A percentile compares a stretch with the other conserved stretches of the same genome.
Evolutionary conservation across 2,113 vertebrate species (phyloP).

Genomic region (Coryphaenoides rupestris): DNA sequence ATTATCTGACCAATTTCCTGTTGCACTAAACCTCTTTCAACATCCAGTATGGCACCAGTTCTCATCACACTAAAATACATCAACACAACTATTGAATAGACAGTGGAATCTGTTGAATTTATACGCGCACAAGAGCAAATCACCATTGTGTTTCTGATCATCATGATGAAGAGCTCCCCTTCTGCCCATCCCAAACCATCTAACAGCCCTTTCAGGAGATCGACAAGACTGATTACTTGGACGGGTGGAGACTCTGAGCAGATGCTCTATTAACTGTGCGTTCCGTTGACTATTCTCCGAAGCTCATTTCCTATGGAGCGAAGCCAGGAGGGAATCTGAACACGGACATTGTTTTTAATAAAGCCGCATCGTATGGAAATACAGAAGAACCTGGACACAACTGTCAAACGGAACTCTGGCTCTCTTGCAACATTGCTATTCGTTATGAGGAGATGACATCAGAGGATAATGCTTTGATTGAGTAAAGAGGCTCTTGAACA

Average conservation of each 20-base stretch:
- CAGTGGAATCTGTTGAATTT: no score
- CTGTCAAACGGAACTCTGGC: conserved; percentile 55
- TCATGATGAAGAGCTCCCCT: conserved; percentile 47
- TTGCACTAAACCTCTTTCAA: no score
- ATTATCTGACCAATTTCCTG: no score
- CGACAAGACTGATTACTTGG: conserved; percentile 83
- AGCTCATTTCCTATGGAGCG: conserved; percentile 81
- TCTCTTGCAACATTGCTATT: conserved; percentile 27
- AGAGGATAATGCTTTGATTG: conserved; percentile 4
- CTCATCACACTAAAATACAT: no score
- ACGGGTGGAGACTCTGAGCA: conserved; percentile 83
- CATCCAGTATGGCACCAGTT: no score
- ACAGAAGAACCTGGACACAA: conserved; percentile 24
- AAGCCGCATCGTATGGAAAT: conserved; percentile 65
- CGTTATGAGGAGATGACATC: conserved; percentile 8
- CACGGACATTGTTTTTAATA: conserved; percentile 64
- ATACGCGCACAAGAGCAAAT: conserved; percentile 41
- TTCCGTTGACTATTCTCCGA: conserved; percentile 85
- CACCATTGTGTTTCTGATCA: conserved; percentile 35
- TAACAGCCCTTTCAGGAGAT: conserved; percentile 56
- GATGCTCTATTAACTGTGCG: conserved; percentile 84
- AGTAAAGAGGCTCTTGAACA: conserved; percentile 20
- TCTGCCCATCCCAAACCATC: conserved; percentile 44
- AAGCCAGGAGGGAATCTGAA: conserved; percentile 57
- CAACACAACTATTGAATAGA: no score